These are phyloP conservation scores for Micropoecilia bifurca DNA, from an alignment of 2,797 vertebrate species.

Conservation along the genomic window DNA sequence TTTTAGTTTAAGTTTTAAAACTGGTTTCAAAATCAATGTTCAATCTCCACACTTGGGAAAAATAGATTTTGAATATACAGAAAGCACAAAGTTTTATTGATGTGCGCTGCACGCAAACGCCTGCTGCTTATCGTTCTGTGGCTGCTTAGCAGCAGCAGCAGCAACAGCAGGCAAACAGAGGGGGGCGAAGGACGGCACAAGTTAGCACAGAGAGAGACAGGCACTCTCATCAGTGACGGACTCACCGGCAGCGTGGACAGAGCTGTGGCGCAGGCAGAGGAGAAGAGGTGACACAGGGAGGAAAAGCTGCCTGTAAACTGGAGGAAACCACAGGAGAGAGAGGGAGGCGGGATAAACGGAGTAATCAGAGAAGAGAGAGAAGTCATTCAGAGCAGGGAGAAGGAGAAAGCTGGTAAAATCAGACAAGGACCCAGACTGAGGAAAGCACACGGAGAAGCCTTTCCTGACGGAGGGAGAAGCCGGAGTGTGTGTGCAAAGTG, in stretches of 20 bases:
- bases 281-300: conserved; percentile 60
- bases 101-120: conserved; percentile 23
- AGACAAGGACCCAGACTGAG: conserved; percentile 57
- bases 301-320: conserved; percentile 50
- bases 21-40: not conserved
- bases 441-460: conserved; percentile 48
- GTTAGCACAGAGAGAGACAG: conserved; percentile 56
- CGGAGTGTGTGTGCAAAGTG: conserved; percentile 59
- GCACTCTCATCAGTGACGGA: conserved; percentile 64
- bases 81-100: not conserved
- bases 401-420: conserved; percentile 47
- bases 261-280: conserved; percentile 69
- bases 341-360: conserved; percentile 17
- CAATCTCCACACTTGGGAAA: not conserved
- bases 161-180: conserved; percentile 61
- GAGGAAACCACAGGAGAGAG: conserved; percentile 29
- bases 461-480: conserved; percentile 52
- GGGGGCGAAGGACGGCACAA: conserved; percentile 58
- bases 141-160: conserved; percentile 54
- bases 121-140: conserved; percentile 32
- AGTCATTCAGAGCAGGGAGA: conserved; percentile 62
- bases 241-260: conserved; percentile 66
- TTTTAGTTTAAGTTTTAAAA: not conserved
- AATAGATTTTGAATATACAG: not conserved
- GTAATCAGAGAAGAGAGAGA: conserved; percentile 60